Conservation (phyloP, 1,140 invertebrate species). For the Octopus bimaculoides region DNA sequence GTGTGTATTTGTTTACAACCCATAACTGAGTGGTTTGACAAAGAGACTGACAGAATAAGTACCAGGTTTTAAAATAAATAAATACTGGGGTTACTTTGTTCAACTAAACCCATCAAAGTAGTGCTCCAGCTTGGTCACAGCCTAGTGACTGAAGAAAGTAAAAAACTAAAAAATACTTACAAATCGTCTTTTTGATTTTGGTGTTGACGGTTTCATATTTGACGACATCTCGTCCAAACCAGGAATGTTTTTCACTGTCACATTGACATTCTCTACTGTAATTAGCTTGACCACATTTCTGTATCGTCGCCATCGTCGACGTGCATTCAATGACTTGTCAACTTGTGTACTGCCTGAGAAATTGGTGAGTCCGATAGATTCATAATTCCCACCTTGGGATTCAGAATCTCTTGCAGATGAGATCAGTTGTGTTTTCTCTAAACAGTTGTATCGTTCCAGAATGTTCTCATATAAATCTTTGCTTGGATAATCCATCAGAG, state of each 20-base stretch:
- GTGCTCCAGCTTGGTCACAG: too few species aligned
- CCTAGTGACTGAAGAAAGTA: too few species aligned
- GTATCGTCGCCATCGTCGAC: constrained; percentile 43
- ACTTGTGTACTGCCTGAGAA: too few species aligned
- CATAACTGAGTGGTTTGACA: too few species aligned
- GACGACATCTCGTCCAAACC: constrained; percentile 18
- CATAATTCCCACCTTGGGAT: neutral
- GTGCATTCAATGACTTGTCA: constrained; percentile 2
- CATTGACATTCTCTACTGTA: constrained; percentile 24
- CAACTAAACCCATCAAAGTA: too few species aligned
- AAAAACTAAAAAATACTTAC: constrained; percentile 18
- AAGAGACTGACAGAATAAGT: too few species aligned
- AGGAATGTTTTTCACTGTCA: constrained; percentile 21
- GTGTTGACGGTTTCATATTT: constrained; percentile 13
- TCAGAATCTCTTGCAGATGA: neutral
- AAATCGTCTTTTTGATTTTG: constrained; percentile 18
- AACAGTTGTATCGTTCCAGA: neutral
- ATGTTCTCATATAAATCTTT: neutral
- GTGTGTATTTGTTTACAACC: too few species aligned
- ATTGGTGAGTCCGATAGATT: too few species aligned
- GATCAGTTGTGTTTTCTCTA: neutral
- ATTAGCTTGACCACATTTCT: constrained; percentile 45
- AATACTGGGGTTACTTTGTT: too few species aligned
- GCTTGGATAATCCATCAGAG: too few species aligned
- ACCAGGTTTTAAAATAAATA: too few species aligned